These are phyloP conservation scores for Onychostruthus taczanowskii DNA, from an alignment of 2,113 vertebrate species.

Conservation along the genomic window DNA sequence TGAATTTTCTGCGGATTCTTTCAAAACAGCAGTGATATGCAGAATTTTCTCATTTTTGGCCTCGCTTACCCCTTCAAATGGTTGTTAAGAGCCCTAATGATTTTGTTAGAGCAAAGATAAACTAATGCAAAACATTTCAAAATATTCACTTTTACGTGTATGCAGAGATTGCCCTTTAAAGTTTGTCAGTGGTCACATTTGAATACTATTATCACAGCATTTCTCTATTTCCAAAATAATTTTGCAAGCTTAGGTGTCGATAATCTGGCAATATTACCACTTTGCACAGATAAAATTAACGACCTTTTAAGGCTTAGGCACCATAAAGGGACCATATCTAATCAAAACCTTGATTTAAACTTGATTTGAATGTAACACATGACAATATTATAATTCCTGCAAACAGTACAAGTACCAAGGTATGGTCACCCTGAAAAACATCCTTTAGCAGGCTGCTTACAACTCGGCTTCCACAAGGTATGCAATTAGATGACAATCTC, in stretches of 20 bases:
- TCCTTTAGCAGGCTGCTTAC: neutral
- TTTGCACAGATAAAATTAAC: neutral
- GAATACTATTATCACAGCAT: neutral
- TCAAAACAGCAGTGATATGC: neutral
- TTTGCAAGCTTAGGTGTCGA: neutral
- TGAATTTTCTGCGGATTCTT: neutral
- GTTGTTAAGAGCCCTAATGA: neutral
- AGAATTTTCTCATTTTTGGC: neutral
- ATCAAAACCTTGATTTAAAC: neutral
- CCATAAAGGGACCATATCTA: rapidly evolving
- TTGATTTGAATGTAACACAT: neutral
- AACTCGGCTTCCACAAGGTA: neutral
- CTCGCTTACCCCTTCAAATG: neutral
- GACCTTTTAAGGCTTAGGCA: neutral
- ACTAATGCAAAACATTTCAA: neutral
- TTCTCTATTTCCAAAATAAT: neutral
- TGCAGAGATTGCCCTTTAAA: neutral
- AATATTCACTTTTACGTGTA: neutral
- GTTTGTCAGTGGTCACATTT: neutral
- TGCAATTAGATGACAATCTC: neutral
- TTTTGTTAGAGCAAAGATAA: neutral
- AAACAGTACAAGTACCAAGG: neutral
- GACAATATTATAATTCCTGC: neutral
- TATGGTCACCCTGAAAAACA: neutral
- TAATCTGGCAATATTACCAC: neutral